Evolutionary conservation across 1,140 invertebrate genomes (phyloP).

Genomic region (Drosophila sp.): DNA sequence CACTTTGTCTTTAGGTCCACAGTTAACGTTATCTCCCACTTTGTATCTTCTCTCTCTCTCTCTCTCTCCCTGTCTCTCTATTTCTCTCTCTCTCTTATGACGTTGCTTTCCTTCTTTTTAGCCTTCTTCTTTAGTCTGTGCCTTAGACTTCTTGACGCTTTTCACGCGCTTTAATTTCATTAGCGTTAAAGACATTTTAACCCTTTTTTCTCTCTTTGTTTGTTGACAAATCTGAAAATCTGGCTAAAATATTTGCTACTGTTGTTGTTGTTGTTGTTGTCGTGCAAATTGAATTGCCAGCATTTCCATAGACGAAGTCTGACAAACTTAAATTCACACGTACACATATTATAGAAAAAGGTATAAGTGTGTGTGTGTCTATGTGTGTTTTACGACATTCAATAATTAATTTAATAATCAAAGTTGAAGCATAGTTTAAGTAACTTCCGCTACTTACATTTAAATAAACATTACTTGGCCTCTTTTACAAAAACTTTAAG

Average conservation of each 20-base stretch:
- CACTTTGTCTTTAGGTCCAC: conserved; percentile 11
- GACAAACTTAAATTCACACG: conserved; percentile 9
- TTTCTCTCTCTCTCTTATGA: not conserved
- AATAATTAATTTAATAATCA: conserved; percentile 51
- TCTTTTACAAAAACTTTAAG: too few species aligned
- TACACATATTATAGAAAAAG: too few species aligned
- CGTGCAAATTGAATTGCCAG: conserved; percentile 41
- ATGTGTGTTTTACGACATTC: conserved; percentile 19
- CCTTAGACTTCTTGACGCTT: conserved; percentile 22
- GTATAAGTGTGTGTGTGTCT: not conserved
- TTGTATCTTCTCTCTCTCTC: not conserved
- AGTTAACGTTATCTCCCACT: conserved; percentile 2
- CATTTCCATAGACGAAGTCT: conserved; percentile 27
- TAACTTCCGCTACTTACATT: not conserved
- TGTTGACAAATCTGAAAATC: conserved; percentile 42
- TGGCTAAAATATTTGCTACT: conserved; percentile 19
- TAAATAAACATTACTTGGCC: too few species aligned
- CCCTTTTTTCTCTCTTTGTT: conserved; percentile 10
- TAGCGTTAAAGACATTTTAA: conserved; percentile 58
- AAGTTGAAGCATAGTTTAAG: conserved; percentile 7
- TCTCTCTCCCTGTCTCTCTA: too few species aligned
- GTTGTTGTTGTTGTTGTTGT: conserved; percentile 16
- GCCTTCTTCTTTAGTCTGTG: not conserved
- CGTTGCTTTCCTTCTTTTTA: conserved; percentile 1
- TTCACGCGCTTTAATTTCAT: conserved; percentile 73